Evolutionary conservation across 2,113 vertebrate species (phyloP), one percentile per base, ranked within the genome.

Genomic region (Ctenomys sociabilis): DNA sequence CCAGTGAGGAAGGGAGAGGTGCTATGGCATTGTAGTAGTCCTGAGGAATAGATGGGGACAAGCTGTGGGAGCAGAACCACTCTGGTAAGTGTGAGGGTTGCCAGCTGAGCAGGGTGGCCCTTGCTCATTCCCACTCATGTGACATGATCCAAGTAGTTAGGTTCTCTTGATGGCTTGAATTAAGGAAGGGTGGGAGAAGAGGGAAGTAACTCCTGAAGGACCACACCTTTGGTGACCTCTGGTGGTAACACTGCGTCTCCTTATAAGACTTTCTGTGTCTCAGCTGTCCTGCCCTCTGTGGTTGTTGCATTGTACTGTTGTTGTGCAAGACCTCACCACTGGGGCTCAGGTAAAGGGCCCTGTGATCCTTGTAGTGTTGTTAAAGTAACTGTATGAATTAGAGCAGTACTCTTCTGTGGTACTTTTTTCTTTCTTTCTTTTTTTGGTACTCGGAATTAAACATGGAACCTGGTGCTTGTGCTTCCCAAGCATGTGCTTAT

Each of bases 1-100:
- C 54, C 24, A 0, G 7, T 5, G 4, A 59, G 24, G 14, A 32
- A 11, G 26, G 1, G 7, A 24, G 17, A 37, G 32, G 10, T 12
- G 30, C 1, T 9, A 0, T 11, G 1, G 7, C 43, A 11, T 22
- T 57, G 13, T n/a, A 16, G 16, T 37, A 7, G 21, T 66, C 9
- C 8, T 66, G 24, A 45, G n/a, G n/a, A 57, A 24, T 35, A 12
- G 37, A 43, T 17, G 5, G 73, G 61, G 64, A 78, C 30, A 78
- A 59, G 37, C 45, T 19, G 3, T 14, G 4, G 84, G 75, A 57
- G 7, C 16, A 28, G 14, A 28, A 49, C 14, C 28, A 17, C 26
- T 78, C 14, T 28, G 14, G n/a, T 43, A 75, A 75, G 40, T 75
- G 40, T 78, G 75, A 75, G 28, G 43, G 75, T 45, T 2, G 4